These are phyloP conservation scores for Pelobates cultripes DNA, from an alignment of 2,797 vertebrate genomes.

Conservation along the genomic window DNA sequence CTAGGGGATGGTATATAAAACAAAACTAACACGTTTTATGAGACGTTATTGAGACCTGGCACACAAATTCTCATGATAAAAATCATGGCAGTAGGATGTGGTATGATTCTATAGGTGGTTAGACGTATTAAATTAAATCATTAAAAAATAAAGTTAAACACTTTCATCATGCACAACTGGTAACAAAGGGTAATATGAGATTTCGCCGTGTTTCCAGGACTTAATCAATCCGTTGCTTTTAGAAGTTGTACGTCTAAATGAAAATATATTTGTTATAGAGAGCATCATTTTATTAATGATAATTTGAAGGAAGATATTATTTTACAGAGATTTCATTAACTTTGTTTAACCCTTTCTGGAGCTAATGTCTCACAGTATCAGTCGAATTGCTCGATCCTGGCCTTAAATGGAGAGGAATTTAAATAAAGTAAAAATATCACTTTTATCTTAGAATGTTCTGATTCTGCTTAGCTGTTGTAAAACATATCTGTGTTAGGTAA, in stretches of 20 bases:
- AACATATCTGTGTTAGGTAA: too few species aligned
- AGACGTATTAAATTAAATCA: conserved; percentile 26
- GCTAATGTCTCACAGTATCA: too few species aligned
- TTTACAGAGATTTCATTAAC: too few species aligned
- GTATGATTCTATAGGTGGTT: conserved; percentile 28
- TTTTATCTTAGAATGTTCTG: too few species aligned
- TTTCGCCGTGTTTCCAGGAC: conserved; percentile 20
- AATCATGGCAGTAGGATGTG: conserved; percentile 37
- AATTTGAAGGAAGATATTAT: too few species aligned
- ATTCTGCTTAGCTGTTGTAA: too few species aligned
- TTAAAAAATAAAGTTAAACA: conserved; percentile 25
- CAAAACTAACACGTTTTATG: conserved; percentile 31
- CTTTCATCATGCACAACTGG: conserved; percentile 17
- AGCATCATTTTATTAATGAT: too few species aligned
- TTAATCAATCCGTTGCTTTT: conserved; percentile 5
- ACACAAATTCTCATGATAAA: conserved; percentile 32
- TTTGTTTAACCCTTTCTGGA: too few species aligned
- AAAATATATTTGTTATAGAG: neutral
- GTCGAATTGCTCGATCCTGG: too few species aligned
- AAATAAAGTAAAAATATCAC: too few species aligned
- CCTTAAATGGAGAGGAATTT: too few species aligned
- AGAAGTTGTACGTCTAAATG: neutral
- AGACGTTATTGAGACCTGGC: conserved; percentile 34
- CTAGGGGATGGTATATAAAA: conserved; percentile 36
- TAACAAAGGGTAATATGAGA: conserved; percentile 15